Percentiles rank a stretch among this genome's conserved stretches.
Conservation (phyloP, 92 coral and sea anemone genomes). For the Diadumene lineata region DNA sequence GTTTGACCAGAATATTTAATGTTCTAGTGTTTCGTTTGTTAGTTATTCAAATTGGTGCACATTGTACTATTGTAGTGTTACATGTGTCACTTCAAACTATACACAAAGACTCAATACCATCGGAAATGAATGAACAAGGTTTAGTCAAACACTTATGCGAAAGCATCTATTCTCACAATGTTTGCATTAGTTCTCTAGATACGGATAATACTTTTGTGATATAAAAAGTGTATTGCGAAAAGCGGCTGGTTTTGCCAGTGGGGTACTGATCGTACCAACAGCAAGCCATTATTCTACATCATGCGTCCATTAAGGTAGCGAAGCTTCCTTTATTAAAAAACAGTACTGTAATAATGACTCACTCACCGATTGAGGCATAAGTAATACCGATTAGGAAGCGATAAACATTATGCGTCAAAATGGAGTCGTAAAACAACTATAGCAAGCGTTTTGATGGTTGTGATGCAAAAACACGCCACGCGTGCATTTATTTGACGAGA, state of each 20-base stretch:
- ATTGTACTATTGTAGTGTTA: background rate
- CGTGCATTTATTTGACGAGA: no score
- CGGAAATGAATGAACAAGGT: background rate
- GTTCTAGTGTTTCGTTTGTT: background rate
- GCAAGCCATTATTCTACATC: background rate
- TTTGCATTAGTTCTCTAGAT: no score
- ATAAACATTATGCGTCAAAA: no score
- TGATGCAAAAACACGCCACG: no score
- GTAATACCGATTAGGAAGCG: no score
- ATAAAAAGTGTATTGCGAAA: background rate
- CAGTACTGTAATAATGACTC: background rate
- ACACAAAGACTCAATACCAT: background rate
- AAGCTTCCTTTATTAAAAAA: background rate
- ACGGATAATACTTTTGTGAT: background rate
- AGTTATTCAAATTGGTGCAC: background rate
- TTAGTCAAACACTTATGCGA: background rate
- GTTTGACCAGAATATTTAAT: background rate
- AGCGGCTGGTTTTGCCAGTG: slow-evolving; percentile 13
- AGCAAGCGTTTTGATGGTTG: no score
- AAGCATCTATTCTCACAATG: background rate
- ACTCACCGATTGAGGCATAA: no score
- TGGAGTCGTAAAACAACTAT: no score
- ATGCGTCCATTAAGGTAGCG: background rate
- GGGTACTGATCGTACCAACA: background rate
- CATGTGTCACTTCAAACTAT: background rate